These are phyloP conservation scores for Oryctolagus cuniculus DNA, from an alignment of 2,113 vertebrate species.

Conservation along the genomic window DNA sequence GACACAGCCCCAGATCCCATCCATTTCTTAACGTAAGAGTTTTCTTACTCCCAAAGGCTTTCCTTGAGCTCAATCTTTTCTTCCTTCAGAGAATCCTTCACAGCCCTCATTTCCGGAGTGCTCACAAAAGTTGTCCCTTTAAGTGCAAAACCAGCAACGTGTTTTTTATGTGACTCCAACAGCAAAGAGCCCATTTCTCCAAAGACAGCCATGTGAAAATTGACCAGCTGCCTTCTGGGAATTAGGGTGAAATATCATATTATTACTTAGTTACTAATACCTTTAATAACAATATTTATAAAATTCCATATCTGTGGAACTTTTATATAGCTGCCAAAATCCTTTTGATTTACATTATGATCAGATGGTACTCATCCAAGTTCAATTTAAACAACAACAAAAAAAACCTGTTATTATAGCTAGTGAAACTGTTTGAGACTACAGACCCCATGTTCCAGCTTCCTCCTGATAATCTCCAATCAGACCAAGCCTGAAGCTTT, in stretches of 20 bases:
- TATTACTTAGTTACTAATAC: not conserved
- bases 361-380: not conserved
- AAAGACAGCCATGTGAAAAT: constrained; percentile 26
- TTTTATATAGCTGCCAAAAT: constrained; percentile 18
- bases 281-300: not conserved
- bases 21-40: not conserved
- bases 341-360: not conserved
- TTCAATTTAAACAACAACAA: not conserved
- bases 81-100: not conserved
- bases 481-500: not conserved
- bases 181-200: not conserved
- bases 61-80: not conserved
- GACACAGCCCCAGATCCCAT: not conserved
- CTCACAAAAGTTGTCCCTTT: not conserved
- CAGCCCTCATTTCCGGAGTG: not conserved
- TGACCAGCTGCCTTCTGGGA: not conserved
- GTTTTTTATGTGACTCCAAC: not conserved
- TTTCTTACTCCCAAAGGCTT: not conserved
- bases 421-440: not conserved
- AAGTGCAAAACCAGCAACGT: not conserved
- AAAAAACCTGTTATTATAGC: not conserved
- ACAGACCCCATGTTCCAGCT: not conserved
- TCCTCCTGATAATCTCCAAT: not conserved
- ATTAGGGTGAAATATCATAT: not conserved
- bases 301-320: not conserved